Evolutionary conservation across 2,113 vertebrate species (phyloP).

Genomic region (Rhynchomys soricoides): DNA sequence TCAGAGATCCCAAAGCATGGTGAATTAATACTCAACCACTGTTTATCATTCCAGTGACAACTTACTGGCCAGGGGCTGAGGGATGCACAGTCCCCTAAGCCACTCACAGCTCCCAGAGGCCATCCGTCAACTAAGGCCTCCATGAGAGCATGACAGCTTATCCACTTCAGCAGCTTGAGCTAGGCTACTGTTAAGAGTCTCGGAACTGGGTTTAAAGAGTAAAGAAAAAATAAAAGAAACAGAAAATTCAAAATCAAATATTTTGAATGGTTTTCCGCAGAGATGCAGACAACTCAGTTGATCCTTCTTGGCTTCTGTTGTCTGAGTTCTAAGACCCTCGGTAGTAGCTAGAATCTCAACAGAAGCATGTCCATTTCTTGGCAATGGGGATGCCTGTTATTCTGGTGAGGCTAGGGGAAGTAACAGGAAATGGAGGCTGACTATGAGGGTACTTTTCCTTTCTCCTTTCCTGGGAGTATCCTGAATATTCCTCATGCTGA

Average conservation of each 20-base stretch:
- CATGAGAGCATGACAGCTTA: background rate
- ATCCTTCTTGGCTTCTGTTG: conserved; percentile 46
- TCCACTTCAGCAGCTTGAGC: conserved; percentile 5
- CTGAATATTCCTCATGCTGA: background rate
- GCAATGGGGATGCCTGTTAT: background rate
- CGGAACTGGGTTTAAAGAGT: conserved; percentile 47
- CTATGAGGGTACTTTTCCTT: background rate
- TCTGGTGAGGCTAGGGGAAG: background rate
- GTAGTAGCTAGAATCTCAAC: background rate
- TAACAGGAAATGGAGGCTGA: background rate
- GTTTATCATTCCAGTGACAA: background rate
- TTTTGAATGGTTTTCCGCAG: conserved; percentile 23
- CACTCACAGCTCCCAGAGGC: background rate
- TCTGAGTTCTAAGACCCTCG: conserved; percentile 13
- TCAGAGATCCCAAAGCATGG: background rate
- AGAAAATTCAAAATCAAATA: conserved; percentile 61
- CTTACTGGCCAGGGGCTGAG: background rate
- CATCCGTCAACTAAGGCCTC: background rate
- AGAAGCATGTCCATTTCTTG: conserved; percentile 16
- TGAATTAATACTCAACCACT: background rate
- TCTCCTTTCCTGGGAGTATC: background rate
- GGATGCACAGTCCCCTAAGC: fast-evolving
- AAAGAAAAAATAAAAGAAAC: background rate
- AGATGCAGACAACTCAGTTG: background rate
- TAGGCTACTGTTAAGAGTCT: conserved; percentile 54